Conservation (phyloP, 1,140 invertebrate genomes). For the Drosophila sproati region DNA sequence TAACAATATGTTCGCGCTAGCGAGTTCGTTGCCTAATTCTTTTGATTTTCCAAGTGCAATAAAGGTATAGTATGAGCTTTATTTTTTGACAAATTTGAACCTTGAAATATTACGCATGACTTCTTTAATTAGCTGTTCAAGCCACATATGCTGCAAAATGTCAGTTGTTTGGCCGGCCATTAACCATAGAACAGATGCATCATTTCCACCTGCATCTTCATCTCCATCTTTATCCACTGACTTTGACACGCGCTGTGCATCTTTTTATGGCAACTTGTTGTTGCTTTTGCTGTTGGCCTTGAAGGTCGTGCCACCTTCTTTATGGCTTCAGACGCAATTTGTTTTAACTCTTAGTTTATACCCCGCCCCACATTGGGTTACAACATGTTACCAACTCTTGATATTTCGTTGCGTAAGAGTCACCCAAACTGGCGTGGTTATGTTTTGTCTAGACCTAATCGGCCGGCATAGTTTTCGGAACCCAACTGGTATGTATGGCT, state of each 20-base stretch:
- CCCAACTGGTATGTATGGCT: slow-evolving; percentile 13
- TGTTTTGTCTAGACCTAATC: slow-evolving; percentile 28
- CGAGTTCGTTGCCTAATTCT: slow-evolving; percentile 56
- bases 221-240: slow-evolving; percentile 23
- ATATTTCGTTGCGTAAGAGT: slow-evolving; percentile 43
- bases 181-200: slow-evolving; percentile 39
- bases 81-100: slow-evolving; percentile 44
- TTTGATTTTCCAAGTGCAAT: slow-evolving; percentile 27
- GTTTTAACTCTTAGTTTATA: slow-evolving; percentile 12
- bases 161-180: slow-evolving; percentile 61
- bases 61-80: background rate
- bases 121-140: slow-evolving; percentile 50
- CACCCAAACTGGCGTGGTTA: slow-evolving; percentile 39
- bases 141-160: slow-evolving; percentile 58
- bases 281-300: slow-evolving; percentile 47
- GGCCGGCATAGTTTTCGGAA: slow-evolving; percentile 51
- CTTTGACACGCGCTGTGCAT: slow-evolving; percentile 57
- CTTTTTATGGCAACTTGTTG: slow-evolving; percentile 57
- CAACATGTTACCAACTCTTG: slow-evolving; percentile 24
- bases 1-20: slow-evolving; percentile 18
- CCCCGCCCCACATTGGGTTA: background rate
- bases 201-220: slow-evolving; percentile 7
- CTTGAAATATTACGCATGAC: slow-evolving; percentile 74
- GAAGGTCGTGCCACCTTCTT: slow-evolving; percentile 67
- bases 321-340: slow-evolving; percentile 51